These are phyloP conservation scores for Gila robusta DNA, from an alignment of 2,797 vertebrate species.

Conservation along the genomic window DNA sequence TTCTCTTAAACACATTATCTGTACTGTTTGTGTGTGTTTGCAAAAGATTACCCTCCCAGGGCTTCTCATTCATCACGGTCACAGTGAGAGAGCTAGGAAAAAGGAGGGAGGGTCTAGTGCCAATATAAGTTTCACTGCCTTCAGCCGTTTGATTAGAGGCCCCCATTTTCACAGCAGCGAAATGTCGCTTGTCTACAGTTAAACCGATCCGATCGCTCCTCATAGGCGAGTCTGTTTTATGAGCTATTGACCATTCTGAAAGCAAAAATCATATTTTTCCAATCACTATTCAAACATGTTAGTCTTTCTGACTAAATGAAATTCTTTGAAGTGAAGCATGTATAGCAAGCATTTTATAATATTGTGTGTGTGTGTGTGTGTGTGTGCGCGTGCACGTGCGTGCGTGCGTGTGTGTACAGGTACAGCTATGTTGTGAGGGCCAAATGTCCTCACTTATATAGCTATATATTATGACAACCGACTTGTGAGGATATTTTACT, in stretches of 20 bases:
- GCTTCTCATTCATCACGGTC: slow-evolving; percentile 27
- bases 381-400: no score
- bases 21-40: slow-evolving; percentile 39
- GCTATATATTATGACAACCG: no score
- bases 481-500: no score
- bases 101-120: background rate
- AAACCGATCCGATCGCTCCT: slow-evolving; percentile 1
- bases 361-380: no score
- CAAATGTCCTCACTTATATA: no score
- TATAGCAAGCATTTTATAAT: background rate
- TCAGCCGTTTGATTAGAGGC: slow-evolving; percentile 24
- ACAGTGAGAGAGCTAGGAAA: slow-evolving; percentile 43
- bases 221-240: background rate
- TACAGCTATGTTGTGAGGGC: no score
- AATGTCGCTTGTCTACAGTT: background rate
- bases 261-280: background rate
- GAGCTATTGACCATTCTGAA: background rate
- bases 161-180: background rate
- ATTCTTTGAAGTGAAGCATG: background rate
- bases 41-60: slow-evolving; percentile 61
- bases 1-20: slow-evolving; percentile 65
- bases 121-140: slow-evolving; percentile 23
- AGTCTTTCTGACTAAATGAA: background rate
- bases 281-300: background rate
- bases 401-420: no score